Evolutionary conservation across 1,140 invertebrate species (phyloP).

Genomic region (Atta cephalotes): DNA sequence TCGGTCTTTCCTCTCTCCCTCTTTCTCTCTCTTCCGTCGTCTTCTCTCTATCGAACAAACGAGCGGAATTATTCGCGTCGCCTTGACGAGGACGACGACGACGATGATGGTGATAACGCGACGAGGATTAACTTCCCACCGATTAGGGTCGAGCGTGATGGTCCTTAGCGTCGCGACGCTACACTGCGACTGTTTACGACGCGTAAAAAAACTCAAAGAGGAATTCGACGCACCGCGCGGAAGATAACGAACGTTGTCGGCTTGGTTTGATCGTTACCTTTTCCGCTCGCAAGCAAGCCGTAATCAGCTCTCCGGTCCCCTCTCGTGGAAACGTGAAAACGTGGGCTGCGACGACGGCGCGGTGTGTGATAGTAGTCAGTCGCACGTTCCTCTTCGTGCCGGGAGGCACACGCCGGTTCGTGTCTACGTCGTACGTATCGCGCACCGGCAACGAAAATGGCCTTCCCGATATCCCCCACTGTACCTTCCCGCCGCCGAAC

Average conservation of each 20-base stretch:
- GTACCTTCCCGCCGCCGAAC: slow-evolving; percentile 16
- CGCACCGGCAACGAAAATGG: slow-evolving; percentile 71
- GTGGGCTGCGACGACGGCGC: neutral
- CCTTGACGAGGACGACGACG: neutral
- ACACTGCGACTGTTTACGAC: neutral
- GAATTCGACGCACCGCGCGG: neutral
- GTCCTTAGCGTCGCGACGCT: neutral
- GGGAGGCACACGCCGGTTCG: slow-evolving; percentile 60
- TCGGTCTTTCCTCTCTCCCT: neutral
- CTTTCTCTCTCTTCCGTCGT: neutral
- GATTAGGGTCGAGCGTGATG: neutral
- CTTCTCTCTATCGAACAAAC: slow-evolving; percentile 45
- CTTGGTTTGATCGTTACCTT: slow-evolving; percentile 54
- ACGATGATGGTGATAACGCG: neutral
- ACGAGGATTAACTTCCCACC: neutral
- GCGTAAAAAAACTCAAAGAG: neutral
- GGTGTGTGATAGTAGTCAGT: neutral
- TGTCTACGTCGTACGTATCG: slow-evolving; percentile 56
- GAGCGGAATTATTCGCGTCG: slow-evolving; percentile 11
- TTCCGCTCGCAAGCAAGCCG: slow-evolving; percentile 11
- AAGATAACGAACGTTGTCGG: neutral
- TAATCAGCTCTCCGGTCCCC: neutral
- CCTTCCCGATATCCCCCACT: slow-evolving; percentile 71
- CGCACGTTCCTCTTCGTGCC: slow-evolving; percentile 8
- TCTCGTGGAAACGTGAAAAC: neutral